Percentiles rank a stretch among this genome's conserved stretches.
Evolutionary conservation across 2,797 vertebrate species (phyloP).

Genomic region (Protonibea diacanthus): DNA sequence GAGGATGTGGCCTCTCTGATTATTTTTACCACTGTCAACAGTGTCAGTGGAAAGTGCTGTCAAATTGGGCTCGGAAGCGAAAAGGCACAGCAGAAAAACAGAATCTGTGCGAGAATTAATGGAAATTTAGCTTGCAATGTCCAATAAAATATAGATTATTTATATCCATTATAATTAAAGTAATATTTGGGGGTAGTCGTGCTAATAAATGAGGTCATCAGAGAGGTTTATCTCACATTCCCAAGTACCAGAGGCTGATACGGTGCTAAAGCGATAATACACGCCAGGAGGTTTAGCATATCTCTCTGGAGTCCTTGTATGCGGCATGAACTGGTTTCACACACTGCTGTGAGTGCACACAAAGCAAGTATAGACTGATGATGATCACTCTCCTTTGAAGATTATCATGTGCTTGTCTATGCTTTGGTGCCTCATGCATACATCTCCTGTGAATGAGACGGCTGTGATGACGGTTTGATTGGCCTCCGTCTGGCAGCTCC

Average conservation of each 20-base stretch:
- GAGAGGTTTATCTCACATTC: slow-evolving; percentile 19
- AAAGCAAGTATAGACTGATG: slow-evolving; percentile 26
- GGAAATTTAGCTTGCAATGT: slow-evolving; percentile 18
- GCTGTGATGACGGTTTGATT: slow-evolving; percentile 58
- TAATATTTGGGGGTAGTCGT: slow-evolving; percentile 4
- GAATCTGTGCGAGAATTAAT: slow-evolving; percentile 8
- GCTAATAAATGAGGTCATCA: slow-evolving; percentile 16
- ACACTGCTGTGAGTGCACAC: slow-evolving; percentile 9
- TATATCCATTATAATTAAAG: not conserved
- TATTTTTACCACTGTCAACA: slow-evolving; percentile 32
- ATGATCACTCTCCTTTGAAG: slow-evolving; percentile 53
- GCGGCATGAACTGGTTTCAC: slow-evolving; percentile 9
- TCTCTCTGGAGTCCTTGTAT: slow-evolving; percentile 20
- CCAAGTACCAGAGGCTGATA: slow-evolving; percentile 11
- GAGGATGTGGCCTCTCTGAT: slow-evolving; percentile 11
- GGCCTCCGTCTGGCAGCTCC: slow-evolving; percentile 48
- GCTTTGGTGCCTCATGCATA: slow-evolving; percentile 54
- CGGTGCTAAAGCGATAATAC: slow-evolving; percentile 4
- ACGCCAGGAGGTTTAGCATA: slow-evolving; percentile 32
- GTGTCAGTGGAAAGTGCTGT: slow-evolving; percentile 6
- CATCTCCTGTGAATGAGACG: slow-evolving; percentile 51
- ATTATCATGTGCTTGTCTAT: slow-evolving; percentile 28
- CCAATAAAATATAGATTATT: slow-evolving; percentile 6
- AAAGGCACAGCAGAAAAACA: slow-evolving; percentile 11
- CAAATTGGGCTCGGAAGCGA: not conserved